These are phyloP conservation scores for Neopelma chrysocephalum DNA, from an alignment of 2,797 vertebrate genomes.

Conservation along the genomic window DNA sequence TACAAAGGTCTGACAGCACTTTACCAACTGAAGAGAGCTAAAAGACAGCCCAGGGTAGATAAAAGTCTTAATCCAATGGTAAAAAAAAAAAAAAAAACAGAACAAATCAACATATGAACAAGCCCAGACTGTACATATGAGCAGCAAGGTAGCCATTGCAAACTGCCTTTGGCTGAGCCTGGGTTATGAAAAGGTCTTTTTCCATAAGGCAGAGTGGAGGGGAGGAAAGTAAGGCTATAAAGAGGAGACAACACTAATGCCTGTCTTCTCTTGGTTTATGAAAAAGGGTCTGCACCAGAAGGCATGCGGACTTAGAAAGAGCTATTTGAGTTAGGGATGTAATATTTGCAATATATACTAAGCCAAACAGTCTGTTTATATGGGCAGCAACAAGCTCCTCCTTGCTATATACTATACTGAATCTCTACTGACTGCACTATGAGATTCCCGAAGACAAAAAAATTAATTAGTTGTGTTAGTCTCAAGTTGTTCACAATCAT, in stretches of 20 bases:
- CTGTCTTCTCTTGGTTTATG: not conserved
- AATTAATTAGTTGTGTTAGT: not conserved
- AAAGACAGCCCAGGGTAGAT: not conserved
- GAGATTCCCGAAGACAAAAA: not conserved
- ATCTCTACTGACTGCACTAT: not conserved
- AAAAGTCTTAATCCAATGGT: not conserved
- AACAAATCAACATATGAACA: not conserved
- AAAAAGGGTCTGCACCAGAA: not conserved
- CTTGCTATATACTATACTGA: not conserved
- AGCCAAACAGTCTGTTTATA: not conserved
- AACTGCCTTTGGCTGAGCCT: not conserved
- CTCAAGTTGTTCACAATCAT: not conserved
- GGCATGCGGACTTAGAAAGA: not conserved
- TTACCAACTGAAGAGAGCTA: not conserved
- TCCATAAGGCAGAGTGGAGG: not conserved
- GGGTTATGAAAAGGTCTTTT: not conserved
- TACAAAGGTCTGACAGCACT: not conserved
- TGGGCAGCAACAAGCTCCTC: not conserved
- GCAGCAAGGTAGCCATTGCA: not conserved
- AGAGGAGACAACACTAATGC: not conserved
- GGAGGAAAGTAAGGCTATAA: not conserved
- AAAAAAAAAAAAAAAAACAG: not conserved
- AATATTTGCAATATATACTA: not conserved
- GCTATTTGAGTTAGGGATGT: not conserved
- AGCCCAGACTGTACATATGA: accelerated